Evolutionary conservation across 2,888 invertebrate genomes (phyloP).

Genomic region (Apodemia hepburni): DNA sequence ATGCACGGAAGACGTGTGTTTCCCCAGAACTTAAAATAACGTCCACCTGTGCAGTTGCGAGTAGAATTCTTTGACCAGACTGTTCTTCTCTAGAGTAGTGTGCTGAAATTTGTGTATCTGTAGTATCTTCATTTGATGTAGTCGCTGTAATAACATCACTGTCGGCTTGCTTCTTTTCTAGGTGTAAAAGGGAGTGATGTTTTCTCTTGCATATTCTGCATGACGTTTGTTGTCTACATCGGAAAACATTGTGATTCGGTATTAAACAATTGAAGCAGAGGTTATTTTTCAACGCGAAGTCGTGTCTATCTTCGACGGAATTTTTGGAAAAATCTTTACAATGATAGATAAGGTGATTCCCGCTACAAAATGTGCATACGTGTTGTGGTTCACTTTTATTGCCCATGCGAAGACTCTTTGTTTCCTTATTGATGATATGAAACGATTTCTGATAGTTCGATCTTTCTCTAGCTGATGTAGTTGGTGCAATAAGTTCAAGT

Average conservation of each 20-base stretch:
- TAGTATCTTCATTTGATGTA: background rate
- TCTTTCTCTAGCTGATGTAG: background rate
- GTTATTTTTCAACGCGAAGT: constrained; percentile 20
- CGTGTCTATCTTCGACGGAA: constrained; percentile 17
- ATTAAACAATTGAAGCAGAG: constrained; percentile 28
- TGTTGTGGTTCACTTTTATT: background rate
- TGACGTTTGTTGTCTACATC: constrained; percentile 25
- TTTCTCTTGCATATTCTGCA: constrained; percentile 28
- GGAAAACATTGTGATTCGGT: constrained; percentile 24
- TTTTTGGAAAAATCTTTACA: constrained; percentile 26
- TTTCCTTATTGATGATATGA: constrained; percentile 9
- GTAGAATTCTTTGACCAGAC: constrained; percentile 17
- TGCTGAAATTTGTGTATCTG: constrained; percentile 1
- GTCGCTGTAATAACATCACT: constrained; percentile 4
- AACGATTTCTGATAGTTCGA: constrained; percentile 8
- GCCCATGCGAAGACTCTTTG: background rate
- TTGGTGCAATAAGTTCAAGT: constrained; percentile 30
- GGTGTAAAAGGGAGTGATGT: constrained; percentile 30
- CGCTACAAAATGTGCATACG: constrained; percentile 23
- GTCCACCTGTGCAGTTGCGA: constrained; percentile 24
- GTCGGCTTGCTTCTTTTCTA: constrained; percentile 16
- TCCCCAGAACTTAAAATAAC: constrained; percentile 27
- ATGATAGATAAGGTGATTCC: constrained; percentile 23
- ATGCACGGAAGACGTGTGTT: constrained; percentile 30
- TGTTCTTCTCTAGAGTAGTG: constrained; percentile 3